Percentiles rank a stretch among this genome's conserved stretches.
Evolutionary conservation across 2,888 invertebrate genomes (phyloP).

Genomic region (Arrhopalites spinosus): DNA sequence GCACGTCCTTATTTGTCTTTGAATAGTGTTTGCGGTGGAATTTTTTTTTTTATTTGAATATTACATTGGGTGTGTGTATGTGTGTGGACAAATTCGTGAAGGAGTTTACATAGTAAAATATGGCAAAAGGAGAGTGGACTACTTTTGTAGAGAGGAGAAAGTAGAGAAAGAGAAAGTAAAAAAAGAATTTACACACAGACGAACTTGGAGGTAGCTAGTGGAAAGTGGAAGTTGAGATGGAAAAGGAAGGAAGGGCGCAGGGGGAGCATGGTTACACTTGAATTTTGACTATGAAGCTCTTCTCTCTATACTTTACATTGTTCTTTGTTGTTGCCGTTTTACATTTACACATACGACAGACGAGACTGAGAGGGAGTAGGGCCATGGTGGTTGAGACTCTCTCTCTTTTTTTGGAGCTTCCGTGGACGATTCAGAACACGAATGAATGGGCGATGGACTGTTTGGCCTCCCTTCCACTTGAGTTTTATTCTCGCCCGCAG

Average conservation of each 20-base stretch:
- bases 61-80: no score
- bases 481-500: slow-evolving; percentile 16
- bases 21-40: no score
- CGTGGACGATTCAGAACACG: slow-evolving; percentile 10
- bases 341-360: background rate
- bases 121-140: no score
- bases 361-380: background rate
- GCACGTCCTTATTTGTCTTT: no score
- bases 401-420: background rate
- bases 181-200: background rate
- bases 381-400: background rate
- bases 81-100: no score
- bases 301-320: background rate
- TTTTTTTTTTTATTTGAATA: no score
- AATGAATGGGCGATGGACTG: slow-evolving; percentile 25
- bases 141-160: no score
- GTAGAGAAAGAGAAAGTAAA: no score
- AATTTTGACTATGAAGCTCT: background rate
- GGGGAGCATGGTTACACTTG: no score
- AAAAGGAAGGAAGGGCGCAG: background rate
- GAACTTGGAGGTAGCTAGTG: background rate
- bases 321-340: background rate
- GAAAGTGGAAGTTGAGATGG: background rate
- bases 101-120: no score
- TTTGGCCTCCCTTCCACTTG: slow-evolving; percentile 8